phyloP scores from a whole-genome alignment of 2,797 vertebrate genomes.

The Smutsia gigantea region DNA sequence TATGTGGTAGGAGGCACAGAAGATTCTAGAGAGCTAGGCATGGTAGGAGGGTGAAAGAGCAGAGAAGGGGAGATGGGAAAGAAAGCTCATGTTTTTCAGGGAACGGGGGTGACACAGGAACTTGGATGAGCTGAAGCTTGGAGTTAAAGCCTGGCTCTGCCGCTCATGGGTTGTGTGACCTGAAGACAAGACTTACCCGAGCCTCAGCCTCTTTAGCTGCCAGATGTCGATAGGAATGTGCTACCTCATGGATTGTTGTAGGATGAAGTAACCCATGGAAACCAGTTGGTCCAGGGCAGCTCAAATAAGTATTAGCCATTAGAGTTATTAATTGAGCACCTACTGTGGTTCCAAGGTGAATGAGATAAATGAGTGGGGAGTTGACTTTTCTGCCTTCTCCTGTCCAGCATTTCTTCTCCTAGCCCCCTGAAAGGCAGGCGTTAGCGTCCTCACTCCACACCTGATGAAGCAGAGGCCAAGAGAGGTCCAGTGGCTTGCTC shows the following conservation, averaged over 20 bases:
- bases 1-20: neutral
- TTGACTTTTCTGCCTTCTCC: neutral
- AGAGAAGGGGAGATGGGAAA: neutral
- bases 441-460: neutral
- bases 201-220: neutral
- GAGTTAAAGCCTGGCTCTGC: neutral
- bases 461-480: neutral
- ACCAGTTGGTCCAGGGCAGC: neutral
- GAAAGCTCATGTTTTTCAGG: neutral
- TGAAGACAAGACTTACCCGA: neutral
- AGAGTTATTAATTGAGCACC: neutral
- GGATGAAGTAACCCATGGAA: neutral
- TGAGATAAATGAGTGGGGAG: neutral
- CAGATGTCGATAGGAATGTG: neutral
- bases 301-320: neutral
- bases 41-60: neutral
- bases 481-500: neutral
- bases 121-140: neutral
- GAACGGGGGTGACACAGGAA: accelerated
- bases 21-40: neutral
- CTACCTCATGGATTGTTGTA: neutral
- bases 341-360: neutral
- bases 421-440: neutral
- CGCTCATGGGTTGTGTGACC: neutral
- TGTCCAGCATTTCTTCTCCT: neutral